These are phyloP conservation scores for Drepana arcuata DNA, from an alignment of 1,140 invertebrate genomes.

Conservation along the genomic window DNA sequence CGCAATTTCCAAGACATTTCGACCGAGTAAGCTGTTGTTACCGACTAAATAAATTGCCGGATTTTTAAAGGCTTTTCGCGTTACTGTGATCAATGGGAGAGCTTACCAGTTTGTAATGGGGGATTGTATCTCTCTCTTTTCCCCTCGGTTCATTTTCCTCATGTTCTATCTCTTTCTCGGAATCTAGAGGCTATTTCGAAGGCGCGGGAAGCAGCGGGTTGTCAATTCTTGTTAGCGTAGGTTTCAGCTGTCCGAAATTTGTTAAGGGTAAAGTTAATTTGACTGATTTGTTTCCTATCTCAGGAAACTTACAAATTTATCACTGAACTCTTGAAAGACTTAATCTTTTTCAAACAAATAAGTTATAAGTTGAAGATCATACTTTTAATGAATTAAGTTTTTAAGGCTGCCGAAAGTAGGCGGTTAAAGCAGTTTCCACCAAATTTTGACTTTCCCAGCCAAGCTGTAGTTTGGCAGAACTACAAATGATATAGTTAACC, in stretches of 20 bases:
- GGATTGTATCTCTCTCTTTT: constrained; percentile 21
- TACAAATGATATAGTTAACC: too few relatives aligned
- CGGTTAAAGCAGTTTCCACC: too few relatives aligned
- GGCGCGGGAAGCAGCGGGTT: constrained; percentile 27
- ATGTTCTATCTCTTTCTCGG: constrained; percentile 15
- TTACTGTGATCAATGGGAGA: constrained; percentile 55
- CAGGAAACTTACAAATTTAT: too few relatives aligned
- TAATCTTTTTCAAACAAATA: too few relatives aligned
- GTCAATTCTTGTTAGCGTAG: constrained; percentile 47
- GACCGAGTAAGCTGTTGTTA: constrained; percentile 35
- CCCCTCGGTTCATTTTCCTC: constrained; percentile 8
- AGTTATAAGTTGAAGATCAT: too few relatives aligned
- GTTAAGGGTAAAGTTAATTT: constrained; percentile 21
- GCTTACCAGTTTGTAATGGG: constrained; percentile 52
- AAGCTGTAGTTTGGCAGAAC: too few relatives aligned
- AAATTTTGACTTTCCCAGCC: too few relatives aligned
- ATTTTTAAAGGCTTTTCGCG: constrained; percentile 62
- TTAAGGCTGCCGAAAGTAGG: too few relatives aligned
- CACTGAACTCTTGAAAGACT: too few relatives aligned
- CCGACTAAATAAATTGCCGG: constrained; percentile 58
- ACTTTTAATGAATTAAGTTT: too few relatives aligned
- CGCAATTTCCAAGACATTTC: too few relatives aligned
- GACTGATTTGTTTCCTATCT: constrained; percentile 24
- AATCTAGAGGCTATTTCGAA: constrained; percentile 27
- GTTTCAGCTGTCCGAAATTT: constrained; percentile 31